A percentile compares a stretch with the other conserved stretches of the same genome.
Conservation (phyloP, 2,113 vertebrate genomes). For the Planiliza haematocheilus region DNA sequence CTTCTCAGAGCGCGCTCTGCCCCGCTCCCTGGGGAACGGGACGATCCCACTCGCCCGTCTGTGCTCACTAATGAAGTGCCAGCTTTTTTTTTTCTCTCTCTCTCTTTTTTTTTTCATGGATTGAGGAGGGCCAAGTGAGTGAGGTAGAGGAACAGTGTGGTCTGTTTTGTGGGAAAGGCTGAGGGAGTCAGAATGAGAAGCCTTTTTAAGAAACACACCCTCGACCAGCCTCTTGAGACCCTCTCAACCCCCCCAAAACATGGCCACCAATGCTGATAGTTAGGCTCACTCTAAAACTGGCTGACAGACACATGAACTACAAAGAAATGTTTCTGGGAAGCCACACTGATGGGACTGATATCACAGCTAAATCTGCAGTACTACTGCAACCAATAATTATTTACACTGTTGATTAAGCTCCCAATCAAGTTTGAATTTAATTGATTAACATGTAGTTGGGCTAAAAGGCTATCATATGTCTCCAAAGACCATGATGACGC, state of each 20-base stretch:
- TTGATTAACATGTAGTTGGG: too few species aligned
- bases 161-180: conserved; percentile 58
- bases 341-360: not conserved
- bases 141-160: conserved; percentile 57
- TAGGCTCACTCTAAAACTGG: conserved; percentile 18
- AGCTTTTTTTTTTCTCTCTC: conserved; percentile 49
- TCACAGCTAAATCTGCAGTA: not conserved
- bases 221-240: conserved; percentile 31
- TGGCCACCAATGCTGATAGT: conserved; percentile 38
- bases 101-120: conserved; percentile 12
- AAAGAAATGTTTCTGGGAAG: not conserved
- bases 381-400: not conserved
- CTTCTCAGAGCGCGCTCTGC: conserved; percentile 67
- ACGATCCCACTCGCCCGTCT: conserved; percentile 81
- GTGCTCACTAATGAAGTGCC: conserved; percentile 83
- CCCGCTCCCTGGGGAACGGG: conserved; percentile 63
- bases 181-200: conserved; percentile 55
- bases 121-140: conserved; percentile 50
- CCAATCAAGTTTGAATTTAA: not conserved
- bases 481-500: not conserved
- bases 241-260: not conserved
- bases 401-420: not conserved
- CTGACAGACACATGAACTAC: not conserved
- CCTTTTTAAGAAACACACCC: conserved; percentile 68
- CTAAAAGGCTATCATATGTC: not conserved